Evolutionary conservation across 2,113 vertebrate species (phyloP).

Genomic region (Colinus virginianus): DNA sequence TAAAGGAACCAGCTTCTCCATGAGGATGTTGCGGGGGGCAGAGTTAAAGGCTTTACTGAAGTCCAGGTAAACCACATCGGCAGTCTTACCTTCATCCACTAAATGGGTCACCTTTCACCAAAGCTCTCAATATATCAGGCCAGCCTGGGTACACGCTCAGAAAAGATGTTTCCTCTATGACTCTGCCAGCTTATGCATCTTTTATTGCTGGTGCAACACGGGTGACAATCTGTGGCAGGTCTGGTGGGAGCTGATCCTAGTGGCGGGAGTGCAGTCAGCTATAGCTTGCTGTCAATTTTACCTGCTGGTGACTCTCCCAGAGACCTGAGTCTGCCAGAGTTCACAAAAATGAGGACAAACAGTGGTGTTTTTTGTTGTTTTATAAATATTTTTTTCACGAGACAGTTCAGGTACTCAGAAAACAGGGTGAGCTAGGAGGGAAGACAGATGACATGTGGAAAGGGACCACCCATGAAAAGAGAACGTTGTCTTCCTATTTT

Average conservation of each 20-base stretch:
- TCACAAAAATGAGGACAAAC: constrained; percentile 2
- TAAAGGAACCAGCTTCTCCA: no score
- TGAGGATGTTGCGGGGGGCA: no score
- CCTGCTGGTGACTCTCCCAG: background rate
- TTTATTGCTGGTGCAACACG: background rate
- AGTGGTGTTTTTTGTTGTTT: background rate
- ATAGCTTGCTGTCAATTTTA: constrained; percentile 29
- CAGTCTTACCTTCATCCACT: no score
- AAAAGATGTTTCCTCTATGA: background rate
- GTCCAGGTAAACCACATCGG: no score
- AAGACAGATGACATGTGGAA: background rate
- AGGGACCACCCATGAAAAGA: background rate
- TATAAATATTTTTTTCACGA: background rate
- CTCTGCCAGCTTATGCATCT: background rate
- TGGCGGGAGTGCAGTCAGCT: background rate
- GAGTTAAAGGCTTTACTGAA: no score
- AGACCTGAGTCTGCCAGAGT: constrained; percentile 2
- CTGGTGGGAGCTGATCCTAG: constrained; percentile 27
- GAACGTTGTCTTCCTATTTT: background rate
- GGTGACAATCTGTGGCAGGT: background rate
- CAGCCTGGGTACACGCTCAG: background rate
- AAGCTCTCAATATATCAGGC: background rate
- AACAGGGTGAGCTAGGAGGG: background rate
- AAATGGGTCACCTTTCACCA: background rate
- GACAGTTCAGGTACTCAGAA: background rate